Percentiles rank a stretch among this genome's conserved stretches.
Evolutionary conservation across 2,888 invertebrate species (phyloP).

Genomic region (Xanthorhoe designata): DNA sequence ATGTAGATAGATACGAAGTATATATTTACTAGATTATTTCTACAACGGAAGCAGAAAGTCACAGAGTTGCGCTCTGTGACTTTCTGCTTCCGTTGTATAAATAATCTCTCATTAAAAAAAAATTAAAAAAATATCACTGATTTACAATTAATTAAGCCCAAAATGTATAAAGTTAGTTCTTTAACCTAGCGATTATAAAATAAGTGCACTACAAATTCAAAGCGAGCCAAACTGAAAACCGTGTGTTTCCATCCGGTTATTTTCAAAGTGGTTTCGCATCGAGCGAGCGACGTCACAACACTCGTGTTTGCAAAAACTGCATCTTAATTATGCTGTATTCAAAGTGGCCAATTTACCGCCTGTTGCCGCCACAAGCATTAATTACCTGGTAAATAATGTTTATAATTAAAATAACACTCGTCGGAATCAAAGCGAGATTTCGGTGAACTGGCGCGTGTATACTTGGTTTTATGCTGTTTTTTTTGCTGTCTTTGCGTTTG

Average conservation of each 20-base stretch:
- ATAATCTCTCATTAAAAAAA: too few relatives aligned
- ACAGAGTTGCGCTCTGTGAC: too few relatives aligned
- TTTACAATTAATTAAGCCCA: background rate
- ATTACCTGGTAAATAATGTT: constrained; percentile 83
- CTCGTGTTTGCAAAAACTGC: constrained; percentile 64
- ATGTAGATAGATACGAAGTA: too few relatives aligned
- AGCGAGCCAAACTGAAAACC: constrained; percentile 1
- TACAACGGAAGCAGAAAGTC: too few relatives aligned
- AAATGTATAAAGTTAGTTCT: background rate
- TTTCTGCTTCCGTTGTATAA: too few relatives aligned
- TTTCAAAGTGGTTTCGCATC: constrained; percentile 58
- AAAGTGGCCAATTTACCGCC: constrained; percentile 76
- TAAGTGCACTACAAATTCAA: constrained; percentile 2
- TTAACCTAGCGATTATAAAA: background rate
- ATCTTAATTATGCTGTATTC: constrained; percentile 76
- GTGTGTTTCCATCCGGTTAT: constrained; percentile 56
- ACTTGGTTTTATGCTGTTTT: constrained; percentile 69
- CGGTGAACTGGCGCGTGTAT: constrained; percentile 68
- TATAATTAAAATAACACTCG: constrained; percentile 84
- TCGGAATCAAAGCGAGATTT: constrained; percentile 74
- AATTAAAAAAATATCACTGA: too few relatives aligned
- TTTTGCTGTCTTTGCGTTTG: constrained; percentile 53
- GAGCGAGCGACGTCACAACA: constrained; percentile 35
- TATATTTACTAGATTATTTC: too few relatives aligned
- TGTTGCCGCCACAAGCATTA: constrained; percentile 69